Evolutionary conservation across 1,140 invertebrate genomes (phyloP).

Genomic region (Drosophila lacertosa): DNA sequence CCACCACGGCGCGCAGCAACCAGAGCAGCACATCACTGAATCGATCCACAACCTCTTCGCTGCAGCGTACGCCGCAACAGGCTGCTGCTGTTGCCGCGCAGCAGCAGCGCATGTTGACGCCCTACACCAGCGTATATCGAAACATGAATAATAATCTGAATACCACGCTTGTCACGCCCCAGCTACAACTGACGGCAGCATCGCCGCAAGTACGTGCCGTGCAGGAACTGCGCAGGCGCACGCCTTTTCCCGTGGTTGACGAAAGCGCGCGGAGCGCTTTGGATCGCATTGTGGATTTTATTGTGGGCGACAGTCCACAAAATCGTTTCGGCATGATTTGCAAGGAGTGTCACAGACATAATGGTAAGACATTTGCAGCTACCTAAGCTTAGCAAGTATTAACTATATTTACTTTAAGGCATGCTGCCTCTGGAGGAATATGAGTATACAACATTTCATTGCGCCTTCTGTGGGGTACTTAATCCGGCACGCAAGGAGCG

Average conservation of each 20-base stretch:
- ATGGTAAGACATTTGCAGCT: slow-evolving; percentile 86
- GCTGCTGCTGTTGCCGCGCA: slow-evolving; percentile 27
- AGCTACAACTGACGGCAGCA: slow-evolving; percentile 38
- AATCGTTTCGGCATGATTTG: slow-evolving; percentile 98
- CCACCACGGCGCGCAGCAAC: slow-evolving; percentile 6
- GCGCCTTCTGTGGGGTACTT: slow-evolving; percentile 93
- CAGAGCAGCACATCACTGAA: slow-evolving; percentile 19
- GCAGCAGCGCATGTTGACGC: slow-evolving; percentile 81
- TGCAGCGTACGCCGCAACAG: slow-evolving; percentile 45
- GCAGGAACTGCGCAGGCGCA: slow-evolving; percentile 78
- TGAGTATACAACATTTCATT: slow-evolving; percentile 95
- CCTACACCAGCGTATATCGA: slow-evolving; percentile 83
- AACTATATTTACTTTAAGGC: slow-evolving; percentile 84
- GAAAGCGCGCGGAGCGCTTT: slow-evolving; percentile 87
- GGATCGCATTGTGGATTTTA: slow-evolving; percentile 96
- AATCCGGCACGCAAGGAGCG: slow-evolving; percentile 94
- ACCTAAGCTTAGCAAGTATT: background rate
- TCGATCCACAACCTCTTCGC: slow-evolving; percentile 14
- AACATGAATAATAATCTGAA: slow-evolving; percentile 83
- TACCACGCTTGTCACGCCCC: slow-evolving; percentile 75
- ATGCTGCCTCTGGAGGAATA: slow-evolving; percentile 99
- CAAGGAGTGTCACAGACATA: slow-evolving; percentile 94
- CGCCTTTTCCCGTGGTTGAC: slow-evolving; percentile 79
- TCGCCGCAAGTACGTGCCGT: slow-evolving; percentile 34
- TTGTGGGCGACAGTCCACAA: slow-evolving; percentile 97